Conservation (phyloP, 2,888 invertebrate species). For the Nasonia oneida region DNA sequence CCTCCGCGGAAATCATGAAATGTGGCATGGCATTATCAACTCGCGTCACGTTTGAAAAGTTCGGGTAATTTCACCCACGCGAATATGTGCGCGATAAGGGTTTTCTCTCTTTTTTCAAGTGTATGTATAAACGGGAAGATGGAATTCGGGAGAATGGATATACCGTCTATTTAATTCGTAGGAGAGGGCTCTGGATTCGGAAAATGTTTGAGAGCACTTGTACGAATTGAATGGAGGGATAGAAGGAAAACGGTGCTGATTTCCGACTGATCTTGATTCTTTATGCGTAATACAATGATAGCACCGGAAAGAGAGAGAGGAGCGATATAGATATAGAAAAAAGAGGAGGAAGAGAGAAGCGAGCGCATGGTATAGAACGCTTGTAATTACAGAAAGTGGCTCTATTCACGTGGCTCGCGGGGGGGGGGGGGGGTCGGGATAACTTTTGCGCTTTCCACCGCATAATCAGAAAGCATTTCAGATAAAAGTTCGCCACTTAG, state of each 20-base stretch:
- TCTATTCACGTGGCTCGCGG: slow-evolving; percentile 43
- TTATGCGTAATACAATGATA: slow-evolving; percentile 23
- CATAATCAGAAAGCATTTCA: slow-evolving; percentile 57
- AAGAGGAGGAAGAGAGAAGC: neutral
- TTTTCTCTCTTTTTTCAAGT: no score
- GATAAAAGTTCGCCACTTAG: slow-evolving; percentile 56
- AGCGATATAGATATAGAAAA: neutral
- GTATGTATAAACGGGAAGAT: neutral
- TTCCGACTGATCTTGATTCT: slow-evolving; percentile 33
- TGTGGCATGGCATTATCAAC: neutral
- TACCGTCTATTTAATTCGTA: neutral
- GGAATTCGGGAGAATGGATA: neutral
- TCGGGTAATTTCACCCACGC: neutral
- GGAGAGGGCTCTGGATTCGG: neutral
- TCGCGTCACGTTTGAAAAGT: neutral
- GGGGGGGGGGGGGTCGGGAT: neutral
- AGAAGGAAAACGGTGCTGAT: slow-evolving; percentile 19
- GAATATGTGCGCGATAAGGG: neutral
- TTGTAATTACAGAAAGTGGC: slow-evolving; percentile 60
- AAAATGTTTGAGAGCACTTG: slow-evolving; percentile 8
- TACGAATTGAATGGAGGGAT: neutral
- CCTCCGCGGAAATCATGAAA: neutral
- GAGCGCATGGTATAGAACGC: slow-evolving; percentile 32
- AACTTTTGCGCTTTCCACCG: slow-evolving; percentile 53
- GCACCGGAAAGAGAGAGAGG: neutral